A percentile compares a stretch with the other conserved stretches of the same genome.
These are phyloP conservation scores for Drosophila anceps DNA, from an alignment of 2,888 invertebrate species.

Conservation along the genomic window DNA sequence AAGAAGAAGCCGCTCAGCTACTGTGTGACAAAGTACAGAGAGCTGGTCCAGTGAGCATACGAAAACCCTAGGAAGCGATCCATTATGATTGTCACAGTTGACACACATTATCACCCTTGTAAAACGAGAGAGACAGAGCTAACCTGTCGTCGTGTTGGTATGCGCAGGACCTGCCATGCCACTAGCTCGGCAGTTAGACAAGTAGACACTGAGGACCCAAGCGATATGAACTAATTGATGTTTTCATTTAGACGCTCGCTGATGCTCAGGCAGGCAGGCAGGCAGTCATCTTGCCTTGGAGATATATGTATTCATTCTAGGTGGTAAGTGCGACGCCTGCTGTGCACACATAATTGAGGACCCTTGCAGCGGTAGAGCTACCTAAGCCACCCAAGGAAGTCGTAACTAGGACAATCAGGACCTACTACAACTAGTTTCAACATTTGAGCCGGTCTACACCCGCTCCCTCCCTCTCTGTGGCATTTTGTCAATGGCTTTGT, in stretches of 20 bases:
- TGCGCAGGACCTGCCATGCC: conserved; percentile 22
- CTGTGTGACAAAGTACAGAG: conserved; percentile 66
- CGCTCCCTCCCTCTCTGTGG: conserved; percentile 12
- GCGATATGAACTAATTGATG: conserved; percentile 78
- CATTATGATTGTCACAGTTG: conserved; percentile 82
- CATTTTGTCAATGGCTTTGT: conserved; percentile 77
- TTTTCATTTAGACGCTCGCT: conserved; percentile 71
- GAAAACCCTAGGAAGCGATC: conserved; percentile 59
- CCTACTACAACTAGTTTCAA: conserved; percentile 13
- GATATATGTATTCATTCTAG: conserved; percentile 78
- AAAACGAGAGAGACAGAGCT: conserved; percentile 26
- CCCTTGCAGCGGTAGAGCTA: conserved; percentile 32
- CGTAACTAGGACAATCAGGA: conserved; percentile 58
- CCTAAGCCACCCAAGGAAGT: conserved; percentile 54
- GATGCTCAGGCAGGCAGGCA: conserved; percentile 21
- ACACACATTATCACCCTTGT: conserved; percentile 78
- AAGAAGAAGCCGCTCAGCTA: conserved; percentile 73
- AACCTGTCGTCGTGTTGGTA: conserved; percentile 66
- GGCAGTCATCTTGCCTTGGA: conserved; percentile 12
- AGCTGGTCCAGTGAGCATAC: conserved; percentile 29
- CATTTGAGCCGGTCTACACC: conserved; percentile 16
- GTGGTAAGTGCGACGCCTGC: conserved; percentile 84
- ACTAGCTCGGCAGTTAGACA: conserved; percentile 6
- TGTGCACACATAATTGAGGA: conserved; percentile 83
- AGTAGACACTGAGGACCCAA: conserved; percentile 25